Conservation (phyloP, 1,140 invertebrate genomes). For the Diorhabda carinulata region DNA sequence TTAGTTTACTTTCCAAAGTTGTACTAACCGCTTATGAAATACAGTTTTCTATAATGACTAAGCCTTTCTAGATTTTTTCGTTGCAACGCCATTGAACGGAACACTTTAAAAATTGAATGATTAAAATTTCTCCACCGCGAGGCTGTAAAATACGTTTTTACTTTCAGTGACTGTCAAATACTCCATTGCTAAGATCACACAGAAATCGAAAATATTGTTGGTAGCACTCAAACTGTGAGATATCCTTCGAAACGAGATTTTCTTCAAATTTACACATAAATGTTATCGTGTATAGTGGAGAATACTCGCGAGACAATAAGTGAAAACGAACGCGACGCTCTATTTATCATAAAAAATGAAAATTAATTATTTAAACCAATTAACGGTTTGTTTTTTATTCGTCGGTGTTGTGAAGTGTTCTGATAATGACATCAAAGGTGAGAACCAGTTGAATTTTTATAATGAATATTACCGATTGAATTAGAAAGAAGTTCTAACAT, state of each 20-base stretch:
- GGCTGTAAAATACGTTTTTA: slow-evolving; percentile 33
- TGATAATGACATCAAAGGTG: slow-evolving; percentile 43
- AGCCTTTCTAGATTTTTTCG: background rate
- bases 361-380: slow-evolving; percentile 37
- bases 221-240: background rate
- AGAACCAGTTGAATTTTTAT: slow-evolving; percentile 5
- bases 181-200: slow-evolving; percentile 1
- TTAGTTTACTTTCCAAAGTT: too few species aligned
- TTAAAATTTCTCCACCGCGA: slow-evolving; percentile 40
- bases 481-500: too few species aligned
- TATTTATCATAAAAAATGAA: slow-evolving; percentile 41
- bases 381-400: slow-evolving; percentile 37
- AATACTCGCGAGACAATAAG: slow-evolving; percentile 27
- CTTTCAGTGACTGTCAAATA: slow-evolving; percentile 33
- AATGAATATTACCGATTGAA: too few species aligned
- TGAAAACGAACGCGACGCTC: slow-evolving; percentile 38
- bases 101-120: slow-evolving; percentile 37
- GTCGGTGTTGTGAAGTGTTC: slow-evolving; percentile 33
- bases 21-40: too few species aligned
- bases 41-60: too few species aligned
- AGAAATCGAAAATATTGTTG: background rate
- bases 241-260: slow-evolving; percentile 6
- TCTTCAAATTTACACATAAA: slow-evolving; percentile 11
- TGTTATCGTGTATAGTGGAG: slow-evolving; percentile 10
- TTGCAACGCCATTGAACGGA: slow-evolving; percentile 4